Base-by-base conservation (phyloP, 2,797 vertebrate species). In the Thunnus albacares region DNA sequence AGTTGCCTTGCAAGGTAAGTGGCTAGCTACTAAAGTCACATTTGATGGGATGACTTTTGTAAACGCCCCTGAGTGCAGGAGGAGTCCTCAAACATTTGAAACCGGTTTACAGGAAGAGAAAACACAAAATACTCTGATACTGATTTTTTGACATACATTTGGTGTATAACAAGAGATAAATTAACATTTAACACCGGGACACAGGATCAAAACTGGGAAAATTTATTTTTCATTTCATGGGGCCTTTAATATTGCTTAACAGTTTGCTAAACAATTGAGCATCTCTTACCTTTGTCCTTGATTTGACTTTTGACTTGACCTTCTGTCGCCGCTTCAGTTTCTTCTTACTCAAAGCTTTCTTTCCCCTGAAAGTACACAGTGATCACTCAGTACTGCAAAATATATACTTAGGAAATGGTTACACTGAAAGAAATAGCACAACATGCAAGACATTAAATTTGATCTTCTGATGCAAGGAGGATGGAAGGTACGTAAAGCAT, bases 301-400 rank as follows among this genome's bases (percentile, higher is more conserved):
- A 95, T 96, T 98, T 99, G 77, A 97, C 96, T 97, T 99, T 99
- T 94, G 98, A 98, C 93, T 99, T 99, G 91, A 97, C 96, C 94
- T 99, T 99, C 94, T 99, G 98, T 93, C 99, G 97, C 86, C 97
- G 96, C 96, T 99, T 99, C 88, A 99, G 95, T 84, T 99, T 99
- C 95, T 99, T 99, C 96, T 99, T 99, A 94, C 96, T 99, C 93
- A 99, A 96, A 90, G 97, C 95, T 94, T 99, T 99, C 94, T 99
- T 99, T 89, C 96, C 97, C 92, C 98, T 99, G 93, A 89, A 97
- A 91, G 69, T 12, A 90, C 0, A 90, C 5, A 75, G 47, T 5
- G 6, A 83, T 66, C 2, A 47, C 15, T 71, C 45, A 75, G 51
- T 47, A 66, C 4, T 77, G n/a, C n/a, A 77, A 79, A 71, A 60